A percentile compares a stretch with the other conserved stretches of the same genome.
phyloP scores from a whole-genome alignment of 2,888 invertebrate genomes.

The Nephrotoma flavescens region DNA sequence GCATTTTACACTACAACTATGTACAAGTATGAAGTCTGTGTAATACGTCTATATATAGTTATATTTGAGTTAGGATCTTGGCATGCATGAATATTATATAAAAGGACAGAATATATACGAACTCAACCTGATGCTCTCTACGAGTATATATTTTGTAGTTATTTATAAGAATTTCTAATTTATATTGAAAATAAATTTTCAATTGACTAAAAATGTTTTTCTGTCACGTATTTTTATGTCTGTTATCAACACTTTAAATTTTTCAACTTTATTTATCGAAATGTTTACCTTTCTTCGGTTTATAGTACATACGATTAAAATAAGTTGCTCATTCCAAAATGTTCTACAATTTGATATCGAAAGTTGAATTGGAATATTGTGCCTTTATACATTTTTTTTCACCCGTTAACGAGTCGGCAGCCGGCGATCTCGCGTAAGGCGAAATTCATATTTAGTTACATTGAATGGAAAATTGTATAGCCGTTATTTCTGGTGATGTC shows the following conservation, averaged over 20 bases:
- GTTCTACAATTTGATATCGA: no score
- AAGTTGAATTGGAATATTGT: no score
- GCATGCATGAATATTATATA: no score
- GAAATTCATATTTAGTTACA: no score
- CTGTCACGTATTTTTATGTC: not conserved
- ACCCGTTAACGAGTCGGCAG: no score
- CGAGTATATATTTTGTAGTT: not conserved
- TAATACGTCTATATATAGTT: not conserved
- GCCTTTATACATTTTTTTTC: no score
- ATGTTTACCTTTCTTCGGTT: not conserved
- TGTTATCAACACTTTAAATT: not conserved
- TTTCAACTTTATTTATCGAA: not conserved
- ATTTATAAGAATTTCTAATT: not conserved
- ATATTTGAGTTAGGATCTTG: not conserved
- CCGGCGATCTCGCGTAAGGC: no score
- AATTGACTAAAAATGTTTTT: not conserved
- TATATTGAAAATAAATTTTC: not conserved
- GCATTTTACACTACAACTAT: not conserved
- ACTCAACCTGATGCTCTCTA: not conserved
- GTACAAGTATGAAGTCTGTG: not conserved
- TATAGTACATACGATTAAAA: not conserved
- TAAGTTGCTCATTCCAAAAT: not conserved
- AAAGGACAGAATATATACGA: not conserved
- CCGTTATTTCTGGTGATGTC: no score
- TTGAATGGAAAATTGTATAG: no score